Percentiles rank a stretch among this genome's conserved stretches.
phyloP scores from a whole-genome alignment of 2,113 vertebrate species.

The rabbit (Oryctolagus cuniculus) region mOryCun1.1 NC_091442.1:108927501-108928000 shows the following conservation, averaged over 20 bases:
- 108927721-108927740: background rate
- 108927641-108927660: background rate
- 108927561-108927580: too few species aligned
- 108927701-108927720: background rate
- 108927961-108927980: too few species aligned
- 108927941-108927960: too few species aligned
- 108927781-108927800: background rate
- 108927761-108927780: background rate
- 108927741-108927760: background rate
- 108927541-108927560: too few species aligned
- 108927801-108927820: background rate
- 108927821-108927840: background rate
- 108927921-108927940: too few species aligned
- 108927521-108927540: too few species aligned
- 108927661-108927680: background rate
- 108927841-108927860: background rate
- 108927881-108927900: too few species aligned
- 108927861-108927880: too few species aligned
- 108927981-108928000: too few species aligned
- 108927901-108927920: too few species aligned
- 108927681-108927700: background rate
- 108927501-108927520: too few species aligned
- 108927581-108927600: background rate
- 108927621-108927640: background rate
- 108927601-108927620: background rate